Base-by-base conservation (phyloP, 2,113 vertebrate genomes). In the Macquaria australasica region DNA sequence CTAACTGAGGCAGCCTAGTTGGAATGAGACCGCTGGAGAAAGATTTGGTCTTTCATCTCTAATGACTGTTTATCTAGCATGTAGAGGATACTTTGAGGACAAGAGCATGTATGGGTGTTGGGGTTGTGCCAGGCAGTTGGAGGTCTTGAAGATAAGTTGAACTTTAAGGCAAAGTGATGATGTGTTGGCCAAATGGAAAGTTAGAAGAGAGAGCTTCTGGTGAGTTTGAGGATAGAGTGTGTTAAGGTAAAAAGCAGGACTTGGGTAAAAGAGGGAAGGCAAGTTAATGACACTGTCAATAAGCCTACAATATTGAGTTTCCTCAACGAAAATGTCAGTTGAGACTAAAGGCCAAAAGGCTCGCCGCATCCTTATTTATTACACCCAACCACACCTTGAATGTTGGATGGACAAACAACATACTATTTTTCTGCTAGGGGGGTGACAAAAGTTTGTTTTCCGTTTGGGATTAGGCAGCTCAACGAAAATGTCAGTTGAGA, bases 91-190 rank as follows among this genome's bases (percentile, higher is more conserved):
- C 39, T 41, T 55, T 23, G 12, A 48, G 14, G 1, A 50, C 28
- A 70, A 25, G 51, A 41, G 50, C 8, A 4, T 37, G 20, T 23
- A 21, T 68, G 21, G 39, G 58, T 56, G 58, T 34, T 7, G 4
- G 34, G 16, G 51, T 34, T n/a, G 5, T 66, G 25, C 45, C 28
- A 39, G 28, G 16, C 14, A 37, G 50, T 4, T n/a, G 9, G 48
- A 28, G 18, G 34, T 34, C 68, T 70, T 73, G 15, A 43, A 67
- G 50, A 66, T 76, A 62, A 79, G 83, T 58, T 51, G 43, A 66
- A 63, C 20, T 43, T 66, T 25, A 8, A 59, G 55, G 45, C 60
- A 60, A 28, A 25, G 53, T 45, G 53, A 41, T 59, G 31, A 74
- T 53, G 70, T 70, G 25, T 28, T 28, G 28, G 53, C 16, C 28